Base-by-base conservation (phyloP, 2,888 invertebrate genomes). In the Nomada fucata region DNA sequence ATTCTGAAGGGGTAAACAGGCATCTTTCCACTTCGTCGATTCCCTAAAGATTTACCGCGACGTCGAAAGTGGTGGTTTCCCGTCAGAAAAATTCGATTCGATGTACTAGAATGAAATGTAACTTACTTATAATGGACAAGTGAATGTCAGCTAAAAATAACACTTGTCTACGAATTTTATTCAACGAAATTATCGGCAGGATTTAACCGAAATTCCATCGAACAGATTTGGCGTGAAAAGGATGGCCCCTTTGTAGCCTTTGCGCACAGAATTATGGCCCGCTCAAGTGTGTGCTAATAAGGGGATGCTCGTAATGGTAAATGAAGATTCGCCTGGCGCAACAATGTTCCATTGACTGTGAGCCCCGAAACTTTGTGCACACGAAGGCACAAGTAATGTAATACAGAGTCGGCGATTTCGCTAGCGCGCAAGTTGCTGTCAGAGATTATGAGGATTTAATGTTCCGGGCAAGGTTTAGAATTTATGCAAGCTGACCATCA, bases 381-480 rank as follows among this genome's bases (percentile, higher is more conserved):
- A 60, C 29, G 61, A 68, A 60, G 26, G 50, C 55, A 69, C 64
- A 29, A 61, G 53, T 52, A 10, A 13, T 55, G 20, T 29, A 71
- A 76, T 69, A 77, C 44, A 29, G 77, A 77, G 73, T 70, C 68
- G 29, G 61, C 42, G 47, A 47, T 50, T 68, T 29, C n/a, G 2
- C 55, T 11, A 15, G 11, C 15, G 52, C 11, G 44, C 55, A 55
- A 68, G 15, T 71, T 68, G 67, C 72, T 50, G 29, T 50, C 68
- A 20, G 59, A 29, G 71, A 68, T 76, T 76, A 72, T 50, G 64
- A 55, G 72, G 79, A 75, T 57, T 44, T 79, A 75, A 79, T 52
- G 73, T 18, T 20, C n/a, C 20, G 15, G 2, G 10, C 59, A 36
- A 15, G 57, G 15, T 47, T 71, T 26, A 29, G 26, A 50, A 36